Base-by-base conservation (phyloP, 2,888 invertebrate genomes). In the Drosophila kambysellisi region DNA sequence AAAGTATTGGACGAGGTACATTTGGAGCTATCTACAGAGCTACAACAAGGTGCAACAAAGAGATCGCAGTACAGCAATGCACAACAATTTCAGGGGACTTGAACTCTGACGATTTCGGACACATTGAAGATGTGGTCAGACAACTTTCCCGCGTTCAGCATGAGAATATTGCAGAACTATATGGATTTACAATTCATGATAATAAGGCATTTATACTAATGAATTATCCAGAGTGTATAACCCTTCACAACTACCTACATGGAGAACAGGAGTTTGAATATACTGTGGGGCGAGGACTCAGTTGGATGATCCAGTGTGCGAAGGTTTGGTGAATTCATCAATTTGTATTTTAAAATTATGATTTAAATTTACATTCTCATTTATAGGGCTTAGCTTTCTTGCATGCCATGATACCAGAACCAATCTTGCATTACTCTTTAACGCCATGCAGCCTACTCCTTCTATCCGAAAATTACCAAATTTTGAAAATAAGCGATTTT, bases 161-260 rank as follows among this genome's bases (percentile, higher is more conserved):
- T 17, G n/a, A n/a, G 20, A 68, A 60, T 56, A 61, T 68, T 56
- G 20, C 52, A 2, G 20, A 56, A 3, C 5, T 70, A 12, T 51
- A 43, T 68, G 68, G 56, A 0, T 46, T 11, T 29, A 7, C 4
- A 6, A 17, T 39, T 20, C 7, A 53, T n/a, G 0, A 12, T 0
- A 15, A 58, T 0, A 7, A 0, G 25, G 17, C 30, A 17, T 52
- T 29, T 11, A 20, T 66, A 17, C 9, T 58, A 6, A 69, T 32
- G 51, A 37, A 46, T 6, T 48, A 20, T 33, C 39, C 35, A 4
- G 67, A 51, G 6, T 39, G 32, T 32, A 37, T 25, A 29, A 52
- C 67, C 6, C 67, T 69, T 8, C 0, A 25, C 11, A 11, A 33
- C 4, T 69, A 57, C 20, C 12, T 66, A 51, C 52, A 69, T 57